phyloP scores from a whole-genome alignment of 2,888 invertebrate species.

The Villa cingulata region DNA sequence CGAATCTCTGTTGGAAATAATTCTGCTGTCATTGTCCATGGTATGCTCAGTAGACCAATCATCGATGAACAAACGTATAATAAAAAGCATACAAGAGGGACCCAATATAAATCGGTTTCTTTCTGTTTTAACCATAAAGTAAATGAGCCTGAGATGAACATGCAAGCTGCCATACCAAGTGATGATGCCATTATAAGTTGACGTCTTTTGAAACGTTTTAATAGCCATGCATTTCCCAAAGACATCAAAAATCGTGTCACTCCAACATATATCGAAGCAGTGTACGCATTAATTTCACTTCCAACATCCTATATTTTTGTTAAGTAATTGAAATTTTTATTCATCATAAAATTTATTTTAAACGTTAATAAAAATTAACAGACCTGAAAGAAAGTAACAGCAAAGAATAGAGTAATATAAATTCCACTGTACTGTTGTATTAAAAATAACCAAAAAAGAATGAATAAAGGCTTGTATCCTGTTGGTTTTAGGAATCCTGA shows the following conservation, averaged over 20 bases:
- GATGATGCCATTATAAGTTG: conserved; percentile 40
- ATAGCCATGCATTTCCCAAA: conserved; percentile 41
- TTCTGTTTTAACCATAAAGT: conserved; percentile 37
- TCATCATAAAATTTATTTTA: not conserved
- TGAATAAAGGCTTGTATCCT: conserved; percentile 44
- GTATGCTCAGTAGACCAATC: conserved; percentile 46
- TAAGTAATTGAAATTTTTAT: not conserved
- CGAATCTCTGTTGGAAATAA: conserved; percentile 46
- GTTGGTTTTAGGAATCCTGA: conserved; percentile 40
- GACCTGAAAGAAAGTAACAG: conserved; percentile 45
- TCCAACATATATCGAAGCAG: conserved; percentile 44
- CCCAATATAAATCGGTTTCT: conserved; percentile 29
- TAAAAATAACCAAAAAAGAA: conserved; percentile 42
- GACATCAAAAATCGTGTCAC: conserved; percentile 43
- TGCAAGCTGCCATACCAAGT: conserved; percentile 42
- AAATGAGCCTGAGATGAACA: conserved; percentile 43
- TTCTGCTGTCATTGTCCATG: conserved; percentile 54
- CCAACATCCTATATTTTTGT: conserved; percentile 38
- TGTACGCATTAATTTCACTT: conserved; percentile 38
- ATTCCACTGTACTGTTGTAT: conserved; percentile 49
- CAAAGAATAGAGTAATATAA: conserved; percentile 47
- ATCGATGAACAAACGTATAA: conserved; percentile 45
- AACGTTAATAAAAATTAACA: conserved; percentile 5
- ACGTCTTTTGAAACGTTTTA: conserved; percentile 40
- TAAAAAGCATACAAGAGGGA: conserved; percentile 40